A percentile compares a stretch with the other conserved stretches of the same genome.
Evolutionary conservation across 2,797 vertebrate species (phyloP).

Genomic region (Phrynocephalus forsythii): DNA sequence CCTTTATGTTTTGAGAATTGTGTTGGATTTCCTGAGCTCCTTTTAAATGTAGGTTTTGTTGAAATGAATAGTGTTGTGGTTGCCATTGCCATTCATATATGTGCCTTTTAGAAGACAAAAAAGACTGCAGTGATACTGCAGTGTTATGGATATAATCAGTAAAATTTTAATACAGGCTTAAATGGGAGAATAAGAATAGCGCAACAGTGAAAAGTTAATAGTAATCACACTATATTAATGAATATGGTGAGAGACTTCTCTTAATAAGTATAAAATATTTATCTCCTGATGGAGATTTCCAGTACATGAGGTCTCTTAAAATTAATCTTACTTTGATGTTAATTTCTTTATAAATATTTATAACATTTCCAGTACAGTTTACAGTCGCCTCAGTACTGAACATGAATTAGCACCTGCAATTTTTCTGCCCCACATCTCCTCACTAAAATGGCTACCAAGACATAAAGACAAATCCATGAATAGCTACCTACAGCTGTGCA

Average conservation of each 20-base stretch:
- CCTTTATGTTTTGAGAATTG: not conserved
- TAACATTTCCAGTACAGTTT: conserved; percentile 15
- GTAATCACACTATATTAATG: conserved; percentile 33
- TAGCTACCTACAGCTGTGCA: not conserved
- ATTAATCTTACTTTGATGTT: conserved; percentile 66
- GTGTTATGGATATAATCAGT: not conserved
- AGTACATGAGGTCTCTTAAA: conserved; percentile 36
- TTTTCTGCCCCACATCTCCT: not conserved
- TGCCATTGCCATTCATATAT: not conserved
- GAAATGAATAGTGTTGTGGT: not conserved
- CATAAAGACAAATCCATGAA: not conserved
- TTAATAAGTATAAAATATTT: conserved; percentile 30
- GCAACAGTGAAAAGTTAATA: conserved; percentile 27
- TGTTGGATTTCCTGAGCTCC: not conserved
- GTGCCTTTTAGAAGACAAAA: not conserved
- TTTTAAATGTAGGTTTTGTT: not conserved
- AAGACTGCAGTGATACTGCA: not conserved
- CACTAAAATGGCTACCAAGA: not conserved
- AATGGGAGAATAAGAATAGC: not conserved
- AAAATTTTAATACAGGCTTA: conserved; percentile 16
- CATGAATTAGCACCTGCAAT: not conserved
- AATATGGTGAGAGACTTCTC: conserved; percentile 10
- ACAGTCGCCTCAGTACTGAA: not conserved
- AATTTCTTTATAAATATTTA: conserved; percentile 66
- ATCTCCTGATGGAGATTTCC: conserved; percentile 35